Evolutionary conservation across 2,888 invertebrate genomes (phyloP).

Genomic region (Scrobipalpa atriplicella): DNA sequence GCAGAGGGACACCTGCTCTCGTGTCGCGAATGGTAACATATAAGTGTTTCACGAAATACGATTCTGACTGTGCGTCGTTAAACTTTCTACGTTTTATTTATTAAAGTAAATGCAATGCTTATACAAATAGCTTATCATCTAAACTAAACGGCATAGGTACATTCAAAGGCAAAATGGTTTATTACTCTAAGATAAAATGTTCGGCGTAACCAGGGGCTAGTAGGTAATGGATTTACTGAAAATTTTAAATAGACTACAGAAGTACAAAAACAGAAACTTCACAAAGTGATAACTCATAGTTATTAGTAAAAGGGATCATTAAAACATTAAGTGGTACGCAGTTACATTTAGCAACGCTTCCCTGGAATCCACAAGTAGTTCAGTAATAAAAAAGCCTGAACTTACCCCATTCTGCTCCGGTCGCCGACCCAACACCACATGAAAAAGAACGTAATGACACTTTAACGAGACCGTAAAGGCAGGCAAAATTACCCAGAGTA

Average conservation of each 20-base stretch:
- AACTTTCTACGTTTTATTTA: not conserved
- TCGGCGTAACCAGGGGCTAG: not conserved
- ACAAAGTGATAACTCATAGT: constrained; percentile 37
- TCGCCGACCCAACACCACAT: constrained; percentile 67
- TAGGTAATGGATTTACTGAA: constrained; percentile 6
- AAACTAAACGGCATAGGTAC: not conserved
- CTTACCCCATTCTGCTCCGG: constrained; percentile 84
- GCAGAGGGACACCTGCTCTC: constrained; percentile 16
- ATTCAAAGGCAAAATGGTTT: not conserved
- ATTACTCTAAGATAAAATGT: constrained; percentile 1
- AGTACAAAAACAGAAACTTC: constrained; percentile 20
- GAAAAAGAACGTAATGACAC: constrained; percentile 75
- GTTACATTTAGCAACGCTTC: constrained; percentile 45
- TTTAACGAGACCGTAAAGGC: constrained; percentile 73
- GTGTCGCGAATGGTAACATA: not conserved
- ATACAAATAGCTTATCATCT: not conserved
- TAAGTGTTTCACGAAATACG: not conserved
- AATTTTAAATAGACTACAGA: not conserved
- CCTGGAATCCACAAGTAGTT: constrained; percentile 68
- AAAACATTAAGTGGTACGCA: constrained; percentile 39
- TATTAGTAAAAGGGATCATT: constrained; percentile 37
- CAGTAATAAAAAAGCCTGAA: constrained; percentile 58
- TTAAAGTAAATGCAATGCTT: not conserved
- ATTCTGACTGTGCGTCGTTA: not conserved
- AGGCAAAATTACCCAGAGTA: constrained; percentile 56